A percentile compares a stretch with the other conserved stretches of the same genome.
Conservation (phyloP, 2,113 vertebrate species). For the Panthera leo region DNA sequence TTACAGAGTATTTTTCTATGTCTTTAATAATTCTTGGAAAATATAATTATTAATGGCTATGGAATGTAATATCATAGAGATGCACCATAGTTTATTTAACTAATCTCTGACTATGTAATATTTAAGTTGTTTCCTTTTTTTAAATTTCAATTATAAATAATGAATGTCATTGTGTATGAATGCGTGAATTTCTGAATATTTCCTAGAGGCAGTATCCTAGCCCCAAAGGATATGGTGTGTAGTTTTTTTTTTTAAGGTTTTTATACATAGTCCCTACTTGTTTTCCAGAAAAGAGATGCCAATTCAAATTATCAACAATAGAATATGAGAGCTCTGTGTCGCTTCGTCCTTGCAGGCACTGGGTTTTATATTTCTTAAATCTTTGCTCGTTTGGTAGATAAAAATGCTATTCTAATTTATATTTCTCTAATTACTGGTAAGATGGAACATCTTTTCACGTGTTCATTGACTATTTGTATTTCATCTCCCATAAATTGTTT, state of each 20-base stretch:
- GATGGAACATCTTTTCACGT: constrained; percentile 34
- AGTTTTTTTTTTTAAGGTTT: constrained; percentile 6
- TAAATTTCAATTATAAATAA: constrained; percentile 41
- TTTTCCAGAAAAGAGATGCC: constrained; percentile 10
- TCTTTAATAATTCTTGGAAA: constrained; percentile 56
- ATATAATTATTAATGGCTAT: constrained; percentile 3
- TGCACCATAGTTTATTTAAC: constrained; percentile 16
- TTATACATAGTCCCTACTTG: not conserved
- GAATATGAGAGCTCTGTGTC: fast-evolving
- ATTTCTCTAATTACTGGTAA: constrained; percentile 54
- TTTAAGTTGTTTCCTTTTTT: constrained; percentile 25
- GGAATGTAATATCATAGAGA: not conserved
- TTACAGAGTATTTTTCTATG: not conserved
- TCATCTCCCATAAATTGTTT: constrained; percentile 53
- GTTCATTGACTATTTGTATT: constrained; percentile 50
- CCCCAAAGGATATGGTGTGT: not conserved
- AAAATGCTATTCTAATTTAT: constrained; percentile 48
- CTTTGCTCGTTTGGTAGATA: constrained; percentile 24
- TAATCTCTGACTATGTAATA: constrained; percentile 1
- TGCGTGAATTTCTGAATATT: constrained; percentile 56
- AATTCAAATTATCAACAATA: not conserved
- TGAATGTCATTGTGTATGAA: constrained; percentile 14
- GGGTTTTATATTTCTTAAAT: not conserved
- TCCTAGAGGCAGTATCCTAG: constrained; percentile 32
- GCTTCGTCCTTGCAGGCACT: not conserved